A percentile compares a stretch with the other conserved stretches of the same genome.
phyloP scores from a whole-genome alignment of 2,113 vertebrate genomes.

The Cephalopterus ornatus region DNA sequence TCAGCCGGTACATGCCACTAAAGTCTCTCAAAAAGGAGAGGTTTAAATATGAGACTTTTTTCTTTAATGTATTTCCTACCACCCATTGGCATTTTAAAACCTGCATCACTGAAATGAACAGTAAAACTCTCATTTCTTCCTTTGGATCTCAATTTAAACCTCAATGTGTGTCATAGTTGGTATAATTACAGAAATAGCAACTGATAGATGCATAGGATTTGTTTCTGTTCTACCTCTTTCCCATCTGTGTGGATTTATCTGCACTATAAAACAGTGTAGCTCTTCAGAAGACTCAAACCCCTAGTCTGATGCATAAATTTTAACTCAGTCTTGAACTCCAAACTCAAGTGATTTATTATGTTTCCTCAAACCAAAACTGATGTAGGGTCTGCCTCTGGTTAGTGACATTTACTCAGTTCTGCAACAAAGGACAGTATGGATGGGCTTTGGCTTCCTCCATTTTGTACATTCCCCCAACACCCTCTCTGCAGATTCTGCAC shows the following conservation, averaged over 20 bases:
- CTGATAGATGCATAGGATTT: neutral
- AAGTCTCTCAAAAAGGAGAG: neutral
- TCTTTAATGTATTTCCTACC: neutral
- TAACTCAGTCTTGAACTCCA: neutral
- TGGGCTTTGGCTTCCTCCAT: neutral
- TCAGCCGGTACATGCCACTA: neutral
- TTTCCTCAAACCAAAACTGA: neutral
- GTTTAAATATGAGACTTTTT: neutral
- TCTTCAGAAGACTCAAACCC: neutral
- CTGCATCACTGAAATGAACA: neutral
- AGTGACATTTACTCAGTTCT: neutral
- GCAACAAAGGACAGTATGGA: neutral
- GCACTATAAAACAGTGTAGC: neutral
- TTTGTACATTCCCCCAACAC: neutral
- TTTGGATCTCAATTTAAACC: neutral
- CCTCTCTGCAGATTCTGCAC: neutral
- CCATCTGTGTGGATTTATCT: neutral
- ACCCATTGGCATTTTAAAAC: neutral
- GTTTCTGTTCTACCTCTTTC: neutral
- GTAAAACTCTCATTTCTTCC: neutral
- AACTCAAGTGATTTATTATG: neutral
- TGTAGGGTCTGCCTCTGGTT: neutral
- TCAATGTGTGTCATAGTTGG: neutral
- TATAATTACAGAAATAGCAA: neutral
- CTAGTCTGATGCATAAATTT: neutral